Conservation (phyloP, 2,888 invertebrate species). For the Sussaba pulchella region DNA sequence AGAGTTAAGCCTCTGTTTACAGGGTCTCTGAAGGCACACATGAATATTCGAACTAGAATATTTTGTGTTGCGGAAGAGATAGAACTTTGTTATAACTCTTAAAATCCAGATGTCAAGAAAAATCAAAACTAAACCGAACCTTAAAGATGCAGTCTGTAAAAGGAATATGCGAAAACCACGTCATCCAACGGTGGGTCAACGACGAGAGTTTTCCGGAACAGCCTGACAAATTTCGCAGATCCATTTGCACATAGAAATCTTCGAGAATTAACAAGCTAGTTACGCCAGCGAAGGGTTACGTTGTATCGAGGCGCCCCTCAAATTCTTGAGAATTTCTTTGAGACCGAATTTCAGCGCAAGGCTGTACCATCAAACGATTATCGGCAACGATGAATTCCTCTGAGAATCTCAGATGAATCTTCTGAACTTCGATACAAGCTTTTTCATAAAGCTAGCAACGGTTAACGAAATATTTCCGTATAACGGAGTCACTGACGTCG, state of each 20-base stretch:
- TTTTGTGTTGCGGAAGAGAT: too few species aligned
- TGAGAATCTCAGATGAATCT: slow-evolving; percentile 11
- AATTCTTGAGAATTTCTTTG: slow-evolving; percentile 32
- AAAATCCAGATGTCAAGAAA: too few species aligned
- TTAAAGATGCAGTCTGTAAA: too few species aligned
- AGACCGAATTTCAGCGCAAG: slow-evolving; percentile 10
- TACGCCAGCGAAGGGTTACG: slow-evolving; percentile 41
- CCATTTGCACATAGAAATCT: slow-evolving; percentile 23
- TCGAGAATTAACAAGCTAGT: background rate
- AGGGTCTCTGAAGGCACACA: too few species aligned
- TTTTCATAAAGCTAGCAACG: slow-evolving; percentile 4
- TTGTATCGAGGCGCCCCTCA: slow-evolving; percentile 15
- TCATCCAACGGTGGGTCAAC: too few species aligned
- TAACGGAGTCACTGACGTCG: background rate
- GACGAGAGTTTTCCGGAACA: too few species aligned
- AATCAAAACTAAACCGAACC: too few species aligned
- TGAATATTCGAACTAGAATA: too few species aligned
- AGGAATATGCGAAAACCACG: too few species aligned
- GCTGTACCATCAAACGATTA: slow-evolving; percentile 32
- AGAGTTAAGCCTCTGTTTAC: too few species aligned
- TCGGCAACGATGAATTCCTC: background rate
- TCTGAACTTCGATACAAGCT: slow-evolving; percentile 20
- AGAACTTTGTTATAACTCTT: too few species aligned
- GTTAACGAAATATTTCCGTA: slow-evolving; percentile 13
- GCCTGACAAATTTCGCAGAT: slow-evolving; percentile 2